Evolutionary conservation across 2,888 invertebrate genomes (phyloP).

Genomic region (Ceriagrion tenellum): DNA sequence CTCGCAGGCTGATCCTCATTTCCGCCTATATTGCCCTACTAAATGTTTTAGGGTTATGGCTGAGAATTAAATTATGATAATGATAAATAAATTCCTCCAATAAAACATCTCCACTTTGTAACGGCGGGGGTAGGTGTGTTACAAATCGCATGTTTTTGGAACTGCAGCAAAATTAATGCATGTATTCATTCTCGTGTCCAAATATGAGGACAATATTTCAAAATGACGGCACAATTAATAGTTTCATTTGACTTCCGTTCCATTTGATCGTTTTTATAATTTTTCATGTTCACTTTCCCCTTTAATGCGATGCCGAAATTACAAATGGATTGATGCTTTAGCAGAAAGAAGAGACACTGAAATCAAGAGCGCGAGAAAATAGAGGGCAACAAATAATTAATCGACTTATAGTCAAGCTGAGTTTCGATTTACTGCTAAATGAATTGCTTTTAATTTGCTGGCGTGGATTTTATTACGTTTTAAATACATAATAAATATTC

Average conservation of each 20-base stretch:
- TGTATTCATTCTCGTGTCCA: background rate
- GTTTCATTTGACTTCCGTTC: background rate
- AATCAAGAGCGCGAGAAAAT: background rate
- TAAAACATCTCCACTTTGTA: background rate
- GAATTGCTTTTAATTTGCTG: constrained; percentile 33
- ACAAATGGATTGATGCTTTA: background rate
- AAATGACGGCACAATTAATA: background rate
- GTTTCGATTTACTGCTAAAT: background rate
- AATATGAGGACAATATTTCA: background rate
- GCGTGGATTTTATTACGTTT: background rate
- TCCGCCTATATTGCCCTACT: background rate
- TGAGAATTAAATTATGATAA: background rate
- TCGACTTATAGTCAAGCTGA: background rate
- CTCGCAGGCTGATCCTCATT: background rate
- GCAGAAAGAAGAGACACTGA: background rate
- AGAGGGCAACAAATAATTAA: background rate
- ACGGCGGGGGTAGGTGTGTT: background rate
- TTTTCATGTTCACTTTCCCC: background rate
- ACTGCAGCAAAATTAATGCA: background rate
- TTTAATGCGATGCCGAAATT: background rate
- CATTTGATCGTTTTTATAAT: background rate
- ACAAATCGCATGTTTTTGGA: background rate
- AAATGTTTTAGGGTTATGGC: background rate
- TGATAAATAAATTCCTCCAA: background rate
- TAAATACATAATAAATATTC: background rate